Evolutionary conservation across 1,140 invertebrate genomes (phyloP).

Genomic region (Anastrepha ludens): DNA sequence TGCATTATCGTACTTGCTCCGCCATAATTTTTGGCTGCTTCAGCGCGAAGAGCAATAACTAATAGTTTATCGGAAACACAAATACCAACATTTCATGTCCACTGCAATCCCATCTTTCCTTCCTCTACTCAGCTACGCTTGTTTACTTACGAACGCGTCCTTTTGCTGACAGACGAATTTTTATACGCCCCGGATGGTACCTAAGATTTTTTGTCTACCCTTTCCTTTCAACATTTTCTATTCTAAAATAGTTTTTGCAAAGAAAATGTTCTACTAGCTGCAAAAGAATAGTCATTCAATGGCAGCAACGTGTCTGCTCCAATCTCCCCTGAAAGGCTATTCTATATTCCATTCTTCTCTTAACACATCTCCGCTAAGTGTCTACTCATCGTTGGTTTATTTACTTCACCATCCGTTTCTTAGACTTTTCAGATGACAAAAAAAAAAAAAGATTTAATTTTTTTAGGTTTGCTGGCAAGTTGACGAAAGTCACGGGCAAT

Average conservation of each 20-base stretch:
- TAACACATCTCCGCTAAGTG: constrained; percentile 15
- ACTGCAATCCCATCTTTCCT: neutral
- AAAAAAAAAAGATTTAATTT: neutral
- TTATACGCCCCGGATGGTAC: neutral
- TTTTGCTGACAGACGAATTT: neutral
- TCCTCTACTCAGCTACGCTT: neutral
- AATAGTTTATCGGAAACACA: neutral
- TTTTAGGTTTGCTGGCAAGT: neutral
- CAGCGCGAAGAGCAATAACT: no score
- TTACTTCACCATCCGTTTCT: constrained; percentile 19
- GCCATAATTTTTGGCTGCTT: no score
- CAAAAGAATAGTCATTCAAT: constrained; percentile 1
- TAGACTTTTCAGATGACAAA: neutral
- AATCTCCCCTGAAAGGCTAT: constrained; percentile 16
- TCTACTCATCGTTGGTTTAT: constrained; percentile 33
- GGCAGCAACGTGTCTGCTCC: constrained; percentile 1
- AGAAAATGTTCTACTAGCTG: neutral
- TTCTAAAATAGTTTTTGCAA: neutral
- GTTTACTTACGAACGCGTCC: neutral
- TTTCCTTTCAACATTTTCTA: neutral
- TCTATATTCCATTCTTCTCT: neutral
- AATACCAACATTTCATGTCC: neutral
- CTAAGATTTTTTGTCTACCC: neutral
- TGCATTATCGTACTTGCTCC: no score
- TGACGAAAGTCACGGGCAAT: constrained; percentile 46